These are phyloP conservation scores for Syrrhaptes paradoxus DNA, from an alignment of 2,113 vertebrate species.

Conservation along the genomic window DNA sequence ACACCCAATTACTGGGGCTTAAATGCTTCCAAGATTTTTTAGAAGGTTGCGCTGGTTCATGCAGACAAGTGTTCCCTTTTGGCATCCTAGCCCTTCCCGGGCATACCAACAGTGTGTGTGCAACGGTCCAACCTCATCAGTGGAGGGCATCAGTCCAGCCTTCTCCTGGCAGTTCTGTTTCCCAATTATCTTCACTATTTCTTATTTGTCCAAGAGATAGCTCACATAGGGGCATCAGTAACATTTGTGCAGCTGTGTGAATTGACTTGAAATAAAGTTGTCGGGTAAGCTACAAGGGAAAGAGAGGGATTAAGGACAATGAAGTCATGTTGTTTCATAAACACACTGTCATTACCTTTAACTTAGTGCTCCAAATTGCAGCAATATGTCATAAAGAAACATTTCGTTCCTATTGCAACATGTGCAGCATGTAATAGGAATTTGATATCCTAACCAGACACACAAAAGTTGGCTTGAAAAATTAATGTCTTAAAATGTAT, in stretches of 20 bases:
- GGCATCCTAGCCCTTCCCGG: background rate
- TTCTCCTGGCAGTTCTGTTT: slow-evolving; percentile 17
- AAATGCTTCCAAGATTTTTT: slow-evolving; percentile 60
- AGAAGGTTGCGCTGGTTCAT: background rate
- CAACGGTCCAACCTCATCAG: slow-evolving; percentile 12
- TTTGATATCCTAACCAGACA: slow-evolving; percentile 34
- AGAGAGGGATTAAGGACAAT: background rate
- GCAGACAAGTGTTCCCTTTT: slow-evolving; percentile 1
- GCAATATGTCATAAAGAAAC: background rate
- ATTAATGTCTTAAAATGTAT: background rate
- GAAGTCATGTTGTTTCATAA: slow-evolving; percentile 10
- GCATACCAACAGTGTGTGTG: background rate
- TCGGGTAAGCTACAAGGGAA: background rate
- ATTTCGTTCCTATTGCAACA: background rate
- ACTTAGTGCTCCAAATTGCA: background rate
- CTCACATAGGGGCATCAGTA: background rate
- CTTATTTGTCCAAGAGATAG: background rate
- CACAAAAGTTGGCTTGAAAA: background rate
- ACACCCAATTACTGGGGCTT: slow-evolving; percentile 26
- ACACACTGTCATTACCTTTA: background rate
- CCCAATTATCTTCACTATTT: background rate
- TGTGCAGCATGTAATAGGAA: background rate
- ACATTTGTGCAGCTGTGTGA: background rate
- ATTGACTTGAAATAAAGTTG: background rate
- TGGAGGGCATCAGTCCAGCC: background rate